These are phyloP conservation scores for Machimus rusticus DNA, from an alignment of 2,888 invertebrate genomes.

Conservation along the genomic window DNA sequence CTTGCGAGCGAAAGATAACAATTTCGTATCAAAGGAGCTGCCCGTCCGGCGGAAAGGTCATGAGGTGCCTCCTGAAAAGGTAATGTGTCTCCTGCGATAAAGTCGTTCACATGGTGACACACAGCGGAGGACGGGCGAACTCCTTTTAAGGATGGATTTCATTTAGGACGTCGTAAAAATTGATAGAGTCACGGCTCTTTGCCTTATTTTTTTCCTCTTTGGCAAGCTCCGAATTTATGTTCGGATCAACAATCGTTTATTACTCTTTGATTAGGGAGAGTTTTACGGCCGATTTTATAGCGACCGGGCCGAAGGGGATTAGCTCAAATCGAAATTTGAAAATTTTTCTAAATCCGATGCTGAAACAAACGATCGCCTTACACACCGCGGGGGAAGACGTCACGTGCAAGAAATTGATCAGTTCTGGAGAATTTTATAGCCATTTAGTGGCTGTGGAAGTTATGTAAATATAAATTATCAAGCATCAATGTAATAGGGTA, in stretches of 20 bases:
- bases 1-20: constrained; percentile 14
- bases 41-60: not conserved
- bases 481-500: not conserved
- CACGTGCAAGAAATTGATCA: not conserved
- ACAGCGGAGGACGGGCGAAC: not conserved
- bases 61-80: not conserved
- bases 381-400: not conserved
- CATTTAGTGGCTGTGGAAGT: not conserved
- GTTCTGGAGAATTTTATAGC: not conserved
- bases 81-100: not conserved
- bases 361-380: not conserved
- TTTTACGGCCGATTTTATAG: constrained; percentile 15
- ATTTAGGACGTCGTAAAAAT: constrained; percentile 30
- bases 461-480: constrained; percentile 1
- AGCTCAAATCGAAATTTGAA: constrained; percentile 7
- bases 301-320: not conserved
- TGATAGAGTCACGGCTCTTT: constrained; percentile 21
- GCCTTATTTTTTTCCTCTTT: not conserved
- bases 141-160: constrained; percentile 13
- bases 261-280: constrained; percentile 24
- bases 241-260: constrained; percentile 13
- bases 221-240: not conserved
- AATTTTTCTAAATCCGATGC: not conserved
- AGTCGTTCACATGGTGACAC: constrained; percentile 27
- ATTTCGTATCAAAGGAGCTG: constrained; percentile 1